phyloP scores from a whole-genome alignment of 2,113 vertebrate genomes.

The Pterophyllum scalare region DNA sequence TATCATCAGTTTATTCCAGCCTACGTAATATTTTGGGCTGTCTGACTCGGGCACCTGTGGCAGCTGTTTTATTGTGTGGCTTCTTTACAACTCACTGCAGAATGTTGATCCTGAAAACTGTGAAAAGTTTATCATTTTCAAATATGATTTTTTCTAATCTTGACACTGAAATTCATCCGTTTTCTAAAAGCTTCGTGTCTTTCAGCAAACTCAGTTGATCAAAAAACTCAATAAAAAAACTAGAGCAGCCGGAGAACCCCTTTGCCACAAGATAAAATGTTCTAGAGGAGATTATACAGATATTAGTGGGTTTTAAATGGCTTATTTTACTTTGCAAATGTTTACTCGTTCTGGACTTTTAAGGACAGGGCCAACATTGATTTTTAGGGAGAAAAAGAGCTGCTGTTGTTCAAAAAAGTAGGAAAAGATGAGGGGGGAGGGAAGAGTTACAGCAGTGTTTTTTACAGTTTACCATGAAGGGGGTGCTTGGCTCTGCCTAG shows the following conservation, averaged over 20 bases:
- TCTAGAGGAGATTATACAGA: neutral
- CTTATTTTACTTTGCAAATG: conserved; percentile 6
- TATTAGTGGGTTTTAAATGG: neutral
- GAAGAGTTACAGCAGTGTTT: neutral
- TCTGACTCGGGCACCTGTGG: too few relatives aligned
- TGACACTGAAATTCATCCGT: neutral
- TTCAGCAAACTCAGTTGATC: neutral
- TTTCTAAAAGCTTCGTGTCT: neutral
- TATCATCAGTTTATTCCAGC: too few relatives aligned
- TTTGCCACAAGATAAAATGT: neutral
- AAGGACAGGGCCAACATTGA: neutral
- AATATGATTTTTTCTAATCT: neutral
- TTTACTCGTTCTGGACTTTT: neutral
- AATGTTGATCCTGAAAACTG: too few relatives aligned
- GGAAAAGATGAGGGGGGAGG: too few relatives aligned
- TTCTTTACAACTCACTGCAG: too few relatives aligned
- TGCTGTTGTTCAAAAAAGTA: too few relatives aligned
- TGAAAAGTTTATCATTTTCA: too few relatives aligned
- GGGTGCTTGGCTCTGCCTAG: neutral
- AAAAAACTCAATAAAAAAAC: neutral
- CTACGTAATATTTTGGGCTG: too few relatives aligned
- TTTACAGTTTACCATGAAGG: neutral
- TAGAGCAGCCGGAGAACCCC: neutral
- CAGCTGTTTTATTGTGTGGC: too few relatives aligned
- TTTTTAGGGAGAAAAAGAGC: too few relatives aligned